phyloP scores from a whole-genome alignment of 2,113 vertebrate genomes.

The Narcine bancroftii region DNA sequence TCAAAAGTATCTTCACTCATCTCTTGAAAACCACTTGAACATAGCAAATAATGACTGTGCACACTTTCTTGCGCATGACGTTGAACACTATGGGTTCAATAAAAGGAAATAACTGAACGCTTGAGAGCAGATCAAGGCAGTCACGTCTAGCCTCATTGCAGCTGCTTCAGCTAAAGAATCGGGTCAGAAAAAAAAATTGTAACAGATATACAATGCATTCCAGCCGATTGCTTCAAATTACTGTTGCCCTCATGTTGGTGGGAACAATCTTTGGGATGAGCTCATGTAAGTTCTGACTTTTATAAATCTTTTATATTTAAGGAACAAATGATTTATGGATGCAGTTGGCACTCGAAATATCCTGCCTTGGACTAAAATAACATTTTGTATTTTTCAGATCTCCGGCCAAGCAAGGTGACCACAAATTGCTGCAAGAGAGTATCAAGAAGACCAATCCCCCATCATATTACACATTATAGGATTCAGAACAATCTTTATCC shows the following conservation, averaged over 20 bases:
- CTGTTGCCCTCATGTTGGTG: neutral
- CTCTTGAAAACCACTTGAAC: neutral
- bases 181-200: neutral
- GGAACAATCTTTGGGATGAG: neutral
- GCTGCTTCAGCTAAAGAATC: neutral
- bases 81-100: neutral
- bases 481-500: conserved; percentile 19
- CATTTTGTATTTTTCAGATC: conserved; percentile 33
- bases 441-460: neutral
- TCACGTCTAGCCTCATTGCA: neutral
- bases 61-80: neutral
- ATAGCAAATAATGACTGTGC: too few species aligned
- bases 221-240: neutral
- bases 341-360: neutral
- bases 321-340: neutral
- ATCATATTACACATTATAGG: conserved; percentile 15
- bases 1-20: neutral
- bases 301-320: neutral
- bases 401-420: conserved; percentile 34
- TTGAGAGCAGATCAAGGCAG: neutral
- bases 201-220: neutral
- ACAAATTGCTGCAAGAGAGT: conserved; percentile 34
- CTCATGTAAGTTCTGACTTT: conserved; percentile 9
- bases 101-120: neutral
- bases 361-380: neutral